Conservation (phyloP, 2,888 invertebrate species). For the Tipula lateralis region DNA sequence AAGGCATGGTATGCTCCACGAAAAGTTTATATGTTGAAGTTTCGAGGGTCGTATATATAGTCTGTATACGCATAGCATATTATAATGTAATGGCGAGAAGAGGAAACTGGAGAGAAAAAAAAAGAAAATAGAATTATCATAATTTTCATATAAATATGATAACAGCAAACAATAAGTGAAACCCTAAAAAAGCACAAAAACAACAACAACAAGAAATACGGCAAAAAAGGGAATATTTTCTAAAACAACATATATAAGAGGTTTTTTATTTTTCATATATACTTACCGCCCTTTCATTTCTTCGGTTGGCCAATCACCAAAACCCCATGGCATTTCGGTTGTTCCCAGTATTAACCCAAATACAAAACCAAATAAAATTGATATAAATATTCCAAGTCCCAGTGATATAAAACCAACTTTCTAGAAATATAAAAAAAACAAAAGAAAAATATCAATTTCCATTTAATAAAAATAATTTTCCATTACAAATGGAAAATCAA, state of each 20-base stretch:
- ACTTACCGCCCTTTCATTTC: constrained; percentile 70
- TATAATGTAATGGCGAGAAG: neutral
- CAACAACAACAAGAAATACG: neutral
- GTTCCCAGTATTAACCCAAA: constrained; percentile 70
- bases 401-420: constrained; percentile 66
- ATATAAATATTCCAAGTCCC: constrained; percentile 65
- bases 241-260: neutral
- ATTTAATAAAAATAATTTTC: neutral
- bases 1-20: too few species aligned
- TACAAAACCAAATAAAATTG: constrained; percentile 71
- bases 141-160: constrained; percentile 24
- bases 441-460: neutral
- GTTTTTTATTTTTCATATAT: neutral
- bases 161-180: constrained; percentile 11
- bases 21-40: neutral
- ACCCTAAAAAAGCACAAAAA: neutral
- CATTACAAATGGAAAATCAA: neutral
- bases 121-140: neutral
- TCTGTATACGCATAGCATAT: neutral
- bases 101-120: neutral
- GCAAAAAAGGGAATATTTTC: neutral
- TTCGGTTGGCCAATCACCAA: constrained; percentile 70
- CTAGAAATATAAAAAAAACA: constrained; percentile 43
- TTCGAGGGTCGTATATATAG: neutral
- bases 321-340: constrained; percentile 71